A percentile compares a stretch with the other conserved stretches of the same genome.
phyloP scores from a whole-genome alignment of 2,113 vertebrate genomes.

The Crotophaga sulcirostris region DNA sequence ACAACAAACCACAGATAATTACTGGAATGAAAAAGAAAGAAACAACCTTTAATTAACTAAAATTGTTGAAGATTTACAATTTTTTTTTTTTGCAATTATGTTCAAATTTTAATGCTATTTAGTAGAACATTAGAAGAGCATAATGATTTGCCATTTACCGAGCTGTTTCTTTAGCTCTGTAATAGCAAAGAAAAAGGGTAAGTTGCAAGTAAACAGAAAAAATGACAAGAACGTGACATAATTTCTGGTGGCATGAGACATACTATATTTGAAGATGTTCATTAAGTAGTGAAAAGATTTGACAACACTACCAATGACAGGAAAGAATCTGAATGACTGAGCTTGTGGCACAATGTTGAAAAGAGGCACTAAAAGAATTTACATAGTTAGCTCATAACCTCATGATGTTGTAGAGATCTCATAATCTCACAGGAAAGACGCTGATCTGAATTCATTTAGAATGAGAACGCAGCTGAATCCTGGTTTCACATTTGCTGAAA shows the following conservation, averaged over 20 bases:
- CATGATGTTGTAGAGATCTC: neutral
- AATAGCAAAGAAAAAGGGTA: constrained; percentile 21
- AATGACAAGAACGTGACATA: constrained; percentile 25
- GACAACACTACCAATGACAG: neutral
- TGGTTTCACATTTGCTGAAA: neutral
- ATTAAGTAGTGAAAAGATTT: constrained; percentile 32
- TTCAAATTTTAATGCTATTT: constrained; percentile 50
- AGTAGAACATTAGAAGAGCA: constrained; percentile 20
- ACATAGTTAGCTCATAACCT: neutral
- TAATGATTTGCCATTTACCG: constrained; percentile 57
- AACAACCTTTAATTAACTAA: neutral
- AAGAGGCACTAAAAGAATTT: neutral
- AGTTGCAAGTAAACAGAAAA: constrained; percentile 40
- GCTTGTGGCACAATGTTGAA: neutral
- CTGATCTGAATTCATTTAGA: neutral
- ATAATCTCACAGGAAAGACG: neutral
- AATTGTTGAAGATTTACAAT: constrained; percentile 15
- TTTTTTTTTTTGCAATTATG: constrained; percentile 33
- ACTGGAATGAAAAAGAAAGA: neutral
- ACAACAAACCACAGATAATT: neutral
- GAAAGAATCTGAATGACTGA: neutral
- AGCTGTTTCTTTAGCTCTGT: constrained; percentile 9
- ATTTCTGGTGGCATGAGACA: constrained; percentile 20
- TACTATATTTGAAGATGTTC: constrained; percentile 25
- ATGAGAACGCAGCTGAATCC: neutral